These are phyloP conservation scores for Pocillopora verrucosa DNA, from an alignment of 64 coral and sea anemone species.

Conservation along the genomic window DNA sequence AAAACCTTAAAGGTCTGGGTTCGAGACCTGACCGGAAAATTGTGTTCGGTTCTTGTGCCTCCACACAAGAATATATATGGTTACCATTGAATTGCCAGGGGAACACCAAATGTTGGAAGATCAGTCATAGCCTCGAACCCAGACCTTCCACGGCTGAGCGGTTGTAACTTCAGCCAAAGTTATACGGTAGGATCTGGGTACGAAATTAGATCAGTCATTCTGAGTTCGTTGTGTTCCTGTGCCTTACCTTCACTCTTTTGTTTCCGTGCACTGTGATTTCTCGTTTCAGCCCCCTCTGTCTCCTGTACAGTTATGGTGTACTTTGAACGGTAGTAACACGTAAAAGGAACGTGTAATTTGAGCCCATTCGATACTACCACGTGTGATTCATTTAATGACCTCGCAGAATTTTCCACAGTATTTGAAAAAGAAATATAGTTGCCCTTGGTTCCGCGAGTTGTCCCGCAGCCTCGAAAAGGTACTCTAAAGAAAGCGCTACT, in stretches of 20 bases:
- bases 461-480: conserved; percentile 25
- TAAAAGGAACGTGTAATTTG: not conserved
- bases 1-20: too few species aligned
- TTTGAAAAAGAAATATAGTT: conserved; percentile 10
- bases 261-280: not conserved
- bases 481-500: not conserved
- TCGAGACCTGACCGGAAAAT: too few species aligned
- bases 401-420: not conserved
- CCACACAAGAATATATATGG: too few species aligned
- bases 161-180: not conserved
- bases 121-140: too few species aligned
- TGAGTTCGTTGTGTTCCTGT: not conserved
- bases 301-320: not conserved
- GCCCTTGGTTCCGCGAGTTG: not conserved
- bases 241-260: not conserved
- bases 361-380: not conserved
- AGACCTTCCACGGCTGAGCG: too few species aligned
- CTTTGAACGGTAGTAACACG: conserved; percentile 8
- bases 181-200: too few species aligned
- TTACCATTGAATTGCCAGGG: too few species aligned
- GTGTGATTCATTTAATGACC: not conserved
- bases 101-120: too few species aligned
- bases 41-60: too few species aligned
- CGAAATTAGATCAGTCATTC: too few species aligned
- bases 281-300: not conserved